Base-by-base conservation (phyloP, 2,113 vertebrate genomes). In the Oryzias celebensis region DNA sequence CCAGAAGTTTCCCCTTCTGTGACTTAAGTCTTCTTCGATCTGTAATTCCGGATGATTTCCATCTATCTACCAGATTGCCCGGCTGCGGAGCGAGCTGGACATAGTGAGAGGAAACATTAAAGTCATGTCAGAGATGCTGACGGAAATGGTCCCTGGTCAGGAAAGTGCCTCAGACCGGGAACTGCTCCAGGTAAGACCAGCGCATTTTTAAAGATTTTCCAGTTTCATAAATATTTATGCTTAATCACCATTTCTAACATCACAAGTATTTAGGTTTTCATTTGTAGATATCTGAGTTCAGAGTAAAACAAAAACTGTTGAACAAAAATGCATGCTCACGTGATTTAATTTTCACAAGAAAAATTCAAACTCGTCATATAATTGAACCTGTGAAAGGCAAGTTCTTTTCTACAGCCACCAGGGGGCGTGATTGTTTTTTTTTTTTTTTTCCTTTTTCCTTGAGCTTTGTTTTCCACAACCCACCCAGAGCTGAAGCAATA, bases 91-190 rank as follows among this genome's bases (percentile, higher is more conserved):
- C 4, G 97, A 99, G 64, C 90, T 99, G 81, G 97, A 98, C 23
- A 77, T 99, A 2, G 97, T 99, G 57, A 95, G 96, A 69, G 96
- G 97, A 58, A 99, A 99, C 77, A 93, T 95, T 7, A 98, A 99
- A 88, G 97, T 99, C 71, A 98, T 99, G 97, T 99, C 97, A 4
- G 96, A 98, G 91, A 98, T 99, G 97, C 88, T 99, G 44, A 99
- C 96, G 0, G 97, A 99, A 90, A 95, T 98, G 93, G 93, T 97
- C 24, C 97, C 97, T 0, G 93, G 97, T 15, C 95, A 99, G 83
- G 97, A 98, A 65, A 94, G 96, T 7, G 86, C 92, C 0, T 97
- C 97, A 3, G 97, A 99, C 62, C 91, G 98, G 0, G 96, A 99
- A 44, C 87, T 99, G 17, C 92, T 99, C 1, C 96, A 98, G 94